phyloP scores from a whole-genome alignment of 2,888 invertebrate genomes.

The Malthinus seriepunctatus region DNA sequence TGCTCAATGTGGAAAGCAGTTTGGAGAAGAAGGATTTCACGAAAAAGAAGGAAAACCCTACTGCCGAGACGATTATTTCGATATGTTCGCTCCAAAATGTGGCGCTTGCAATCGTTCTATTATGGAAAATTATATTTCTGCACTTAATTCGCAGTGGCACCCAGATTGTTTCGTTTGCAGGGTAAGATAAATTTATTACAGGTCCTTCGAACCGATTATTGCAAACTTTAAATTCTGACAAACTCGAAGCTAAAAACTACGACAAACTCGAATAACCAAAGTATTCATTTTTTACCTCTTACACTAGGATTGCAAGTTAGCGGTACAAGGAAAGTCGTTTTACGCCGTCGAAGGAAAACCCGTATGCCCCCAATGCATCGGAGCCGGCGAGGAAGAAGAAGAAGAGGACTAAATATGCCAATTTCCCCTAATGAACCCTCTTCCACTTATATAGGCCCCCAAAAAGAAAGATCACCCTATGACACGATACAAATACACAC shows the following conservation, averaged over 20 bases:
- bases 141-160: slow-evolving; percentile 97
- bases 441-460: slow-evolving; percentile 38
- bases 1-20: slow-evolving; percentile 94
- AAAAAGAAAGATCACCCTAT: slow-evolving; percentile 12
- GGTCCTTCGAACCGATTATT: not conserved
- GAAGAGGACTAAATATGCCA: slow-evolving; percentile 50
- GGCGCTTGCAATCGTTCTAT: slow-evolving; percentile 95
- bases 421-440: slow-evolving; percentile 45
- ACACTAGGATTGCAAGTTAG: slow-evolving; percentile 85
- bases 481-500: slow-evolving; percentile 9
- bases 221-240: not conserved
- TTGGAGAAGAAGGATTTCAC: slow-evolving; percentile 98
- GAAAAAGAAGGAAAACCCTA: slow-evolving; percentile 95
- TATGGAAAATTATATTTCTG: slow-evolving; percentile 98
- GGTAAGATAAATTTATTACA: slow-evolving; percentile 64
- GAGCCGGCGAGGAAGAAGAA: slow-evolving; percentile 83
- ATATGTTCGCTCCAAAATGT: slow-evolving; percentile 98
- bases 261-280: not conserved
- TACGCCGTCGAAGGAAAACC: slow-evolving; percentile 97
- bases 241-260: not conserved
- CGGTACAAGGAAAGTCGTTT: slow-evolving; percentile 94
- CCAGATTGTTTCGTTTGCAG: slow-evolving; percentile 98
- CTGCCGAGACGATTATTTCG: slow-evolving; percentile 94
- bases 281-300: not conserved
- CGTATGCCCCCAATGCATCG: slow-evolving; percentile 92